Conservation (phyloP, 1,140 invertebrate genomes). For the Eurosta solidaginis region DNA sequence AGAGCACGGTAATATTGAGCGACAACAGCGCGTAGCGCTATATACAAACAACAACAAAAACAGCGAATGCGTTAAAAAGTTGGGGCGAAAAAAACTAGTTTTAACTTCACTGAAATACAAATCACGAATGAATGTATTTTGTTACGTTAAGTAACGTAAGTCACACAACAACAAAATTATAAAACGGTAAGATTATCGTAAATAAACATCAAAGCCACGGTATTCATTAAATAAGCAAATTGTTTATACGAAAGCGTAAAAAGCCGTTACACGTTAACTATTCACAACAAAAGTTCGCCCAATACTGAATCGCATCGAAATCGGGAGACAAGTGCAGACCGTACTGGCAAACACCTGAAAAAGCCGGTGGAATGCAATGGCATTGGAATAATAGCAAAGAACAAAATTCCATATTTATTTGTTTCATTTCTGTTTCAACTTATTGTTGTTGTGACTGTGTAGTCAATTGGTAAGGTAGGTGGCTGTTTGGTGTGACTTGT, state of each 20-base stretch:
- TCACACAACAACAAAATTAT: too few species aligned
- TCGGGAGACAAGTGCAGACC: constrained; percentile 4
- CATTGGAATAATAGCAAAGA: constrained; percentile 1
- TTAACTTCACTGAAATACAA: not conserved
- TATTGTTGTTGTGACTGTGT: not conserved
- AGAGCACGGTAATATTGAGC: not conserved
- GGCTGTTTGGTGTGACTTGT: not conserved
- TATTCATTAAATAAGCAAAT: not conserved
- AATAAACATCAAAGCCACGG: too few species aligned
- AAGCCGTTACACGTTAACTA: not conserved
- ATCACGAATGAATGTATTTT: too few species aligned
- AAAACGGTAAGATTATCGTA: too few species aligned
- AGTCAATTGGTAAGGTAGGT: not conserved
- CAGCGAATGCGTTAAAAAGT: not conserved
- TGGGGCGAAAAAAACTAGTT: constrained; percentile 17
- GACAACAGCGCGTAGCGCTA: not conserved
- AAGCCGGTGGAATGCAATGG: constrained; percentile 5
- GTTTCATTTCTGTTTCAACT: not conserved
- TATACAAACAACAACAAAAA: not conserved
- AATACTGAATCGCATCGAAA: not conserved
- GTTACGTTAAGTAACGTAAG: not conserved
- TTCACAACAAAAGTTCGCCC: not conserved
- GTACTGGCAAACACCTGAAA: not conserved
- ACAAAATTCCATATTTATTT: not conserved
- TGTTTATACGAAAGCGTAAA: not conserved